Base-by-base conservation (phyloP, 2,888 invertebrate genomes). In the Dilophus febrilis region DNA sequence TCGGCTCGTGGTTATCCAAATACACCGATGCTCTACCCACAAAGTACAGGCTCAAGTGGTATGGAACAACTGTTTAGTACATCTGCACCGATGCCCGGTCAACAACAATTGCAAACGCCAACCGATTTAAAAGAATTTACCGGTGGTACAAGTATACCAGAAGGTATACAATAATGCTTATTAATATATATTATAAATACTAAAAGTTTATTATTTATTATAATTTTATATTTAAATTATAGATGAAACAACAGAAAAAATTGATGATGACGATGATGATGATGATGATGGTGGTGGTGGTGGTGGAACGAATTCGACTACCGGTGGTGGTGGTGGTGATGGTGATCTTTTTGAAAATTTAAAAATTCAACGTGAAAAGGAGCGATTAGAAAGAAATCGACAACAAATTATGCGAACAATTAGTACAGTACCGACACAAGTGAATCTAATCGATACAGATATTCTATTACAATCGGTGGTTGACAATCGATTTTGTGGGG, bases 281-380 rank as follows among this genome's bases (percentile, higher is more conserved):
- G 43, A 53, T 44, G 43, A 43, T 7, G 40, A 40, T 19, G 26
- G 38, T 8, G 19, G 35, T 18, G n/a, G n/a, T 28, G 40, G 50
- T 16, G 61, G 37, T 14, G 80, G 31, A 58, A 57, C 46, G n/a
- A n/a, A n/a, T n/a, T n/a, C n/a, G n/a, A n/a, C n/a, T n/a, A n/a
- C n/a, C n/a, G 43, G 42, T 7, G 40, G 39, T 19, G 26, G 38
- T 8, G 19, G 35, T 18, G n/a, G n/a, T 28, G 40, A 50, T 16
- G 61, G 37, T 14, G 80, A 81, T 50, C 81, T 83, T 46, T 83
- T 83, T 51, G 71, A 74, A 35, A 73, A 74, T 42, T 59, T 85
- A 36, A 77, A 77, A 51, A 68, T 68, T 34, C 67, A 72, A 40
- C 67, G 83, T 3, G 77, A 79, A 50, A 75, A 75, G 51, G 75